Evolutionary conservation across 2,888 invertebrate species (phyloP), one percentile per base, ranked within the genome.

Genomic region (Hydropsyche betteni): DNA sequence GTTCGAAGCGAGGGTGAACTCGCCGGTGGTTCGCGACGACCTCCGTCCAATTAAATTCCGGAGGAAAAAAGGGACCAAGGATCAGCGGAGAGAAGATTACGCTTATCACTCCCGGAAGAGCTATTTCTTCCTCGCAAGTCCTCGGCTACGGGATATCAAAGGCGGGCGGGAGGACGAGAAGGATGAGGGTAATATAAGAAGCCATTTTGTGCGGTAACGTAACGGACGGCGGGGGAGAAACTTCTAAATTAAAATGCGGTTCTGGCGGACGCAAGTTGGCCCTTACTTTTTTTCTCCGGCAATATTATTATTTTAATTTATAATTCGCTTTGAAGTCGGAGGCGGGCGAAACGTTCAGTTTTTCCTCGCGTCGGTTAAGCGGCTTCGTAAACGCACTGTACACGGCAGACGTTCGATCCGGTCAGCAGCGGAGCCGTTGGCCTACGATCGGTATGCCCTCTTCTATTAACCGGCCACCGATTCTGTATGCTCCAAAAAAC

Each of bases 401-500:
- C 55, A 33, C 16, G 61, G 61, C 7, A 61, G 61, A 61, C 61
- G 61, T 61, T 55, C 34, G 61, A 24, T 36, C 64, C 12, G 36
- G 36, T 64, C 34, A 44, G 44, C 3, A 4, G 7, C 44, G 44
- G 10, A 44, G 10, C 6, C 44, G 33, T 64, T 61, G 72, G 61
- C 61, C 55, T 70, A 70, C 72, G 36, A 58, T 34, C 55, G 64
- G 64, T 34, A 24, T 34, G 64, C 12, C 38, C 16, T n/a, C 38
- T 44, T 72, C 72, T 61, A 72, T 72, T 72, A 72, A 44, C 44
- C 52, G 38, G 70, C 53, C 70, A 53, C 53, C 72, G 72, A 72
- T 72, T 61, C 55, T 58, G 72, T 72, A 61, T 61, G 72, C 83
- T 83, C 83, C 82, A 82, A 82, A 82, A 80, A 80, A 81, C 81